Base-by-base conservation (phyloP, 2,113 vertebrate genomes). In the Caloenas nicobarica region DNA sequence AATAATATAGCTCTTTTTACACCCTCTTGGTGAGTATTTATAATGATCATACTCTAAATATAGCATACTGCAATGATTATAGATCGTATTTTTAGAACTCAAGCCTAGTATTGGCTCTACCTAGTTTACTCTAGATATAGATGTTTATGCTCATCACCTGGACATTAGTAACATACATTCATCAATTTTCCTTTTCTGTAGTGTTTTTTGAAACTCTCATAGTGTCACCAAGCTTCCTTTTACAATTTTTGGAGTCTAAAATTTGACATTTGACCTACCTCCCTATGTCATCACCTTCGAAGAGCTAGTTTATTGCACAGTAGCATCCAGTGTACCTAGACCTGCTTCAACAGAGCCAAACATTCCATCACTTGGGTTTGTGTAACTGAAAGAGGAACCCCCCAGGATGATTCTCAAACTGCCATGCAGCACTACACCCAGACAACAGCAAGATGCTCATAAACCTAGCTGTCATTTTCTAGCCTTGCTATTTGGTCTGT, bases 301-400 rank as follows among this genome's bases (percentile, higher is more conserved):
- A 3, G 5, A 25, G 26, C 9, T 60, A 40, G n/a, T 72, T 46
- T 74, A 31, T 29, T 21, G 25, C 31, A 16, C 36, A 33, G 26
- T 11, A 57, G 57, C 10, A 12, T 11, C 26, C 54, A 51, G 40
- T 5, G 16, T 5, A 50, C 36, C 0, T 0, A 70, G 46, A 28
- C 16, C 9, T 2, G 1, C 50, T 80, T 50, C 3, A 6, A 7
- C 24, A 4, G 23, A 69, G 74, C 34, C 24, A 64, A 78, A 44
- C 6, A 4, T 8, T 6, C n/a, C 3, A 0, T 38, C 80, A 34
- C 25, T 13, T 15, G 3, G 1, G 28, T 58, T 51, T 46, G 21
- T 53, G 51, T 50, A 42, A 54, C 16, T 54, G 66, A 57, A 69
- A 70, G 56, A 88, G 25, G 40, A 89, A 2, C 13, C 23, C 7